phyloP scores from a whole-genome alignment of 2,888 invertebrate genomes.

The Drosophila peninsularis region DNA sequence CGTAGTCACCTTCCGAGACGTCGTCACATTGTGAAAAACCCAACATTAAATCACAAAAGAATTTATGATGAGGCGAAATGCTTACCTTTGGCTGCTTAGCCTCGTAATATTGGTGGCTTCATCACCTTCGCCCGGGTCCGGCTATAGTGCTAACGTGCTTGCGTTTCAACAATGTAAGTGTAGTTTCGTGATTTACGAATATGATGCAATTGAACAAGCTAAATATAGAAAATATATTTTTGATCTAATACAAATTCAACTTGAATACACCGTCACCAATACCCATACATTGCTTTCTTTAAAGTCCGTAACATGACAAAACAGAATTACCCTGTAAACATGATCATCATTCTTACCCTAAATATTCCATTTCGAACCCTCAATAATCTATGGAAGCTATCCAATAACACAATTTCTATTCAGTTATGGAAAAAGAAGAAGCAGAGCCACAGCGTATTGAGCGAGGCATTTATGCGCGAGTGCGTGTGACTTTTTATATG shows the following conservation, averaged over 20 bases:
- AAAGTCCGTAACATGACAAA: not conserved
- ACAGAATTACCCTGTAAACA: not conserved
- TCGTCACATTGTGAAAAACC: conserved; percentile 22
- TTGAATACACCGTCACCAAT: too few species aligned
- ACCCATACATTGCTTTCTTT: not conserved
- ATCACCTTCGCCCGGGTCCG: conserved; percentile 8
- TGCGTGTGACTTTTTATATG: not conserved
- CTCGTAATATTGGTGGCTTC: conserved; percentile 33
- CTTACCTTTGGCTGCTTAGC: conserved; percentile 32
- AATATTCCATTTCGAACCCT: not conserved
- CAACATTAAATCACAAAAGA: conserved; percentile 33
- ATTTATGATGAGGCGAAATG: conserved; percentile 43
- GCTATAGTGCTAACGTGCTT: conserved; percentile 20
- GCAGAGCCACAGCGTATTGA: not conserved
- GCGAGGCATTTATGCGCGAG: not conserved
- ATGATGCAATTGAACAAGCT: not conserved
- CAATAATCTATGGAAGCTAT: not conserved
- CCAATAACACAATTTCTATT: not conserved
- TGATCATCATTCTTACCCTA: not conserved
- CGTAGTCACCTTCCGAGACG: conserved; percentile 12
- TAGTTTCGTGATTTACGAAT: not conserved
- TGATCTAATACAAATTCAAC: not conserved
- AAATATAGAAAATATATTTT: not conserved
- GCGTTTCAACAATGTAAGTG: conserved; percentile 57
- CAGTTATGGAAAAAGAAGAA: not conserved